Conservation (phyloP, 2,797 vertebrate genomes). For the Limnodromus scolopaceus region DNA sequence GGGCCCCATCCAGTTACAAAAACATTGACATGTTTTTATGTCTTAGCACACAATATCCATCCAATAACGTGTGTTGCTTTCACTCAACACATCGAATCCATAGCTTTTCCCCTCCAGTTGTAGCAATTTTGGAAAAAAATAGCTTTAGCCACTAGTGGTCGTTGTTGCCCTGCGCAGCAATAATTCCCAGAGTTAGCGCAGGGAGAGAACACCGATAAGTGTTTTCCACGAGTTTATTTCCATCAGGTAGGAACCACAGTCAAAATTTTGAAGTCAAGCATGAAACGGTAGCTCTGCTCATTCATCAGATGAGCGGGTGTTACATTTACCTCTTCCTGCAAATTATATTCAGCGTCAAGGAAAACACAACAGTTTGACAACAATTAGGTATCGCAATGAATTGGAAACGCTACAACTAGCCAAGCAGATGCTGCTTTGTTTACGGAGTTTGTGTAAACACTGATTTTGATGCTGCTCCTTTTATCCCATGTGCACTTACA, state of each 20-base stretch:
- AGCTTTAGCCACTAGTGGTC: slow-evolving; percentile 48
- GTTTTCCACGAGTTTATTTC: not conserved
- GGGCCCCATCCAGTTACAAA: not conserved
- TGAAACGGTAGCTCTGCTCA: not conserved
- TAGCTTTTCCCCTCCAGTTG: not conserved
- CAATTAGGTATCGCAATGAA: not conserved
- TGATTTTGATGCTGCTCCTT: not conserved
- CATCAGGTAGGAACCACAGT: not conserved
- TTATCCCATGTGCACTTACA: not conserved
- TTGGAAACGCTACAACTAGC: not conserved
- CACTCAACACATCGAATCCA: fast-evolving
- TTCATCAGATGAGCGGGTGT: not conserved
- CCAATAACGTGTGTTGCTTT: not conserved
- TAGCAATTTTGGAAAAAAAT: not conserved
- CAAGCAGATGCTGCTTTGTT: not conserved
- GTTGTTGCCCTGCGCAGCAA: slow-evolving; percentile 10
- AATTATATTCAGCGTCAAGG: not conserved
- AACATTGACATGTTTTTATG: not conserved
- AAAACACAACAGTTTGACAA: slow-evolving; percentile 22
- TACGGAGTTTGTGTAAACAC: not conserved
- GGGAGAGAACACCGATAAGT: not conserved
- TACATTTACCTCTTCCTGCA: not conserved
- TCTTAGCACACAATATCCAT: not conserved
- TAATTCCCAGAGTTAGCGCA: fast-evolving
- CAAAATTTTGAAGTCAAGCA: not conserved